Percentiles rank a stretch among this genome's conserved stretches.
Conservation (phyloP, 2,797 vertebrate species). For the Odontamblyopus rebecca region DNA sequence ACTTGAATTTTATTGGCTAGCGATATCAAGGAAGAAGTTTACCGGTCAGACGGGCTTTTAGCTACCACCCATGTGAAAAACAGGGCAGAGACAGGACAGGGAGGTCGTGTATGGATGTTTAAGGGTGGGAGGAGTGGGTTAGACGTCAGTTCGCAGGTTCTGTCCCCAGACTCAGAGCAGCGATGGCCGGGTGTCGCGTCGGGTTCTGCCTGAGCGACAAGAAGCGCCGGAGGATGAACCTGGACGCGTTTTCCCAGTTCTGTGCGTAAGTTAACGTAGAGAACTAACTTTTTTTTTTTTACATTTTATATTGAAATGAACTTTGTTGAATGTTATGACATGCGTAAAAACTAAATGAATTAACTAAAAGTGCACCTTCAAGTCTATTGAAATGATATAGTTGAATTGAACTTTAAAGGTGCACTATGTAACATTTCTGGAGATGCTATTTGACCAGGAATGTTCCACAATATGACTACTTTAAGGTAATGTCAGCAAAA, state of each 20-base stretch:
- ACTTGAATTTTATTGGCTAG: constrained; percentile 16
- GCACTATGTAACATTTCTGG: too few relatives aligned
- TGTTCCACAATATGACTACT: too few relatives aligned
- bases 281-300: too few relatives aligned
- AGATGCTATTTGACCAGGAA: too few relatives aligned
- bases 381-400: not conserved
- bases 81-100: not conserved
- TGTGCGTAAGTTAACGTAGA: constrained; percentile 71
- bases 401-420: not conserved
- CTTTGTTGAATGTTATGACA: not conserved
- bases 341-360: too few relatives aligned
- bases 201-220: constrained; percentile 79
- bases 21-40: constrained; percentile 24
- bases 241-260: constrained; percentile 68
- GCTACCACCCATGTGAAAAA: not conserved
- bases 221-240: constrained; percentile 75
- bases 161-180: not conserved
- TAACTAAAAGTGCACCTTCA: too few relatives aligned
- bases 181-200: constrained; percentile 68
- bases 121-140: too few relatives aligned
- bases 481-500: too few relatives aligned
- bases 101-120: not conserved
- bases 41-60: constrained; percentile 4
- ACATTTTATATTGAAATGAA: not conserved
- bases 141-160: constrained; percentile 9